Evolutionary conservation across 2,113 vertebrate genomes (phyloP).

Genomic region (Drymodes brunneopygia): DNA sequence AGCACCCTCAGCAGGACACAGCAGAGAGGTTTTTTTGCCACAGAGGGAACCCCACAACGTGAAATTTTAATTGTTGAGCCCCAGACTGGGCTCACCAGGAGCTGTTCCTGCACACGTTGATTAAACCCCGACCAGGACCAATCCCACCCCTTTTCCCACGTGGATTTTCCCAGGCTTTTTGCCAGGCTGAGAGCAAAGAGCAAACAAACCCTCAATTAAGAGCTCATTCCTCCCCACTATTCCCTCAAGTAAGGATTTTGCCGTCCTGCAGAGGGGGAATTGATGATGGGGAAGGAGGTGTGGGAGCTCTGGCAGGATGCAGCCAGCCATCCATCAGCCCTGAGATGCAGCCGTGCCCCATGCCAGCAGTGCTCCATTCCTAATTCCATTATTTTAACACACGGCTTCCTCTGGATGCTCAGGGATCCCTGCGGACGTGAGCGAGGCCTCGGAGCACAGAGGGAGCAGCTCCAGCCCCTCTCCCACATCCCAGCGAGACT

Average conservation of each 20-base stretch:
- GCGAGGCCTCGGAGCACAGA: background rate
- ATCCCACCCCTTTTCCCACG: background rate
- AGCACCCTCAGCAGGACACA: background rate
- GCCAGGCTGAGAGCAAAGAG: background rate
- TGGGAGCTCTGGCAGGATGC: background rate
- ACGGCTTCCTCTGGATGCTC: background rate
- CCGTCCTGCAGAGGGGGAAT: background rate
- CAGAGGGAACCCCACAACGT: background rate
- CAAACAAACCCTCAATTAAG: background rate
- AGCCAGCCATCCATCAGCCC: background rate
- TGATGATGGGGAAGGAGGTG: background rate
- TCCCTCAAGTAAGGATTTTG: background rate
- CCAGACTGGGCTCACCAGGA: background rate
- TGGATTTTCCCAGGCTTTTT: background rate
- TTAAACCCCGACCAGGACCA: background rate
- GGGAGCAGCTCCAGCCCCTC: background rate
- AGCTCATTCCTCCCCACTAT: background rate
- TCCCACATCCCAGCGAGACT: background rate
- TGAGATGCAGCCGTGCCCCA: rapidly evolving
- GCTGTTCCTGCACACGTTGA: background rate
- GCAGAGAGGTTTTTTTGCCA: background rate
- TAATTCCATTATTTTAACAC: background rate
- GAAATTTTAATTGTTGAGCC: background rate
- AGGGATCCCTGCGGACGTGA: rapidly evolving
- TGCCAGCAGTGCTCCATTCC: background rate